Base-by-base conservation (phyloP, 1,140 invertebrate genomes). In the Calliopsis andreniformis region DNA sequence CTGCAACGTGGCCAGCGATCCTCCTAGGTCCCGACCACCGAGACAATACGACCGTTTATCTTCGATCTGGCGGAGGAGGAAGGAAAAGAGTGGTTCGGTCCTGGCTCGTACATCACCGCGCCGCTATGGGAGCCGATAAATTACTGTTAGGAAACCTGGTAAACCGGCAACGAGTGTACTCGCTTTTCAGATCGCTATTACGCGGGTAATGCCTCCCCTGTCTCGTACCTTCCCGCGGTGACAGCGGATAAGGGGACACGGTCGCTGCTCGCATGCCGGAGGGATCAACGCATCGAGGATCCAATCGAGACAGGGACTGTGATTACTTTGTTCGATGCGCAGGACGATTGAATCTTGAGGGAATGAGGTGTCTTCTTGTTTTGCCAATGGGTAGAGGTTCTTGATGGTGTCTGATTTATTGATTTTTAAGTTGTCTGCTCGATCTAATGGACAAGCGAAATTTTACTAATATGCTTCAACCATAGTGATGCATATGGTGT, bases 31-130 rank as follows among this genome's bases (percentile, higher is more conserved):
- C 30, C 35, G 42, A 39, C 28, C 58, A 71, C 64, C 62, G 80
- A 84, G 77, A 84, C 82, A 84, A 84, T 84, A 76, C 82, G 70
- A n/a, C 66, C 82, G 82, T 84, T 84, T 83, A 84, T 84, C 82
- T 84, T 62, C 80, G 76, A 83, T 83, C 82, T 67, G 73, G 56
- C 56, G 42, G 64, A 25, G 56, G 71, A 39, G 66, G 80, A 43
- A 76, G 64, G 45, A 79, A n/a, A 71, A 79, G 80, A 70, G 45
- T 39, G 59, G 61, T 62, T 59, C 10, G 35, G 35, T 39, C 45
- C 55, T 20, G 30, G 80, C 61, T 82, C 76, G 82, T 83, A 73
- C 80, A 67, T 83, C 72, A 81, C 80, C 35, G 71, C 70, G 68
- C 64, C 63, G 79, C 63, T 68, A 80, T 72, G 35, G 53, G 51